Evolutionary conservation across 1,140 invertebrate species (phyloP).

Genomic region (Zaprionus tsacasi): DNA sequence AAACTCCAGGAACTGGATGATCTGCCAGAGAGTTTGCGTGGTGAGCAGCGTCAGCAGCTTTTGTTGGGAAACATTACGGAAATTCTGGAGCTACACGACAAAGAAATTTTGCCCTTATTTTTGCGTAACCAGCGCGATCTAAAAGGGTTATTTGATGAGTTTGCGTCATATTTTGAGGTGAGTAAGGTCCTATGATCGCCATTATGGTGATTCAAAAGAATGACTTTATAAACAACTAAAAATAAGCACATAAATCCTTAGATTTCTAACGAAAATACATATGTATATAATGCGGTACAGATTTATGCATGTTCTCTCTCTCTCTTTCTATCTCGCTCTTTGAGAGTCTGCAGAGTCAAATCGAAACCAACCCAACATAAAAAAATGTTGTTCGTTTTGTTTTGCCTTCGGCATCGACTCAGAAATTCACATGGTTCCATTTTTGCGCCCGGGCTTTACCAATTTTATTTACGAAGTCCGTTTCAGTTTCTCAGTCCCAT

Average conservation of each 20-base stretch:
- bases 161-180: slow-evolving; percentile 74
- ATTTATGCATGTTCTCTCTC: too few relatives aligned
- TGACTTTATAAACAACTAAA: background rate
- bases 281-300: too few relatives aligned
- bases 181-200: slow-evolving; percentile 25
- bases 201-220: too few relatives aligned
- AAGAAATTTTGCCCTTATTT: slow-evolving; percentile 76
- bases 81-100: slow-evolving; percentile 75
- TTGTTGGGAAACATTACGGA: slow-evolving; percentile 71
- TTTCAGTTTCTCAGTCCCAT: slow-evolving; percentile 5
- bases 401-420: too few relatives aligned
- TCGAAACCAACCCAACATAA: slow-evolving; percentile 31
- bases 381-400: too few relatives aligned
- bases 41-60: slow-evolving; percentile 52
- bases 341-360: background rate
- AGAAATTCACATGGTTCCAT: slow-evolving; percentile 18
- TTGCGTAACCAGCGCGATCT: slow-evolving; percentile 76
- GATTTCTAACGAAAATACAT: too few relatives aligned
- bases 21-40: slow-evolving; percentile 64
- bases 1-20: slow-evolving; percentile 51
- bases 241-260: background rate
- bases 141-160: slow-evolving; percentile 78
- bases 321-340: too few relatives aligned
- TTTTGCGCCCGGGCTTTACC: slow-evolving; percentile 29
- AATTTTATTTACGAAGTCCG: slow-evolving; percentile 22